Evolutionary conservation across 2,888 invertebrate species (phyloP).

Genomic region (Catocala fraxini): DNA sequence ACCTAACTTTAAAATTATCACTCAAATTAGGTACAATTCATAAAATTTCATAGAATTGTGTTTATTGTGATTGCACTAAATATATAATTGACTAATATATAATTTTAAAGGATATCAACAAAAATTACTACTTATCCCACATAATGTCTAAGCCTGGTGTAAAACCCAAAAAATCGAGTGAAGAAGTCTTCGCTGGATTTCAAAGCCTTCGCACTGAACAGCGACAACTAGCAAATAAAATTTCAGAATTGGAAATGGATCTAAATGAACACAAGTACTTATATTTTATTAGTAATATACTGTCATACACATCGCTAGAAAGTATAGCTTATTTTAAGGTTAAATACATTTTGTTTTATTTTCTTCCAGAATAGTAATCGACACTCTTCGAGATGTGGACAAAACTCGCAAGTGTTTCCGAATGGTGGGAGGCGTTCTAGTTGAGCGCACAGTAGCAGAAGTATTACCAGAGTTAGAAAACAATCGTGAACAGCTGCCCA

Average conservation of each 20-base stretch:
- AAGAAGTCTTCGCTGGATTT: slow-evolving; percentile 95
- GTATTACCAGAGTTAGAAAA: slow-evolving; percentile 94
- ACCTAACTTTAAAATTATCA: too few relatives aligned
- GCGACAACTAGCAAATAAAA: slow-evolving; percentile 94
- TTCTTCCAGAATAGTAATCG: slow-evolving; percentile 94
- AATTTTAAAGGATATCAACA: too few relatives aligned
- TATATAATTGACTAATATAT: too few relatives aligned
- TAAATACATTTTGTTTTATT: slow-evolving; percentile 5
- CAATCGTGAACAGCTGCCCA: slow-evolving; percentile 93
- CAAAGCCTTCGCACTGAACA: slow-evolving; percentile 96
- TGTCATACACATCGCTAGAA: neutral
- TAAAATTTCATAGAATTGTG: neutral
- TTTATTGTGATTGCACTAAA: neutral
- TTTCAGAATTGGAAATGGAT: slow-evolving; percentile 97
- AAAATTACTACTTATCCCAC: neutral
- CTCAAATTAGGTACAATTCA: too few relatives aligned
- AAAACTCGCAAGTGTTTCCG: slow-evolving; percentile 96
- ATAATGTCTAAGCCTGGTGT: slow-evolving; percentile 69
- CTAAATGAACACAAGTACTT: slow-evolving; percentile 98
- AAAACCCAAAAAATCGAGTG: slow-evolving; percentile 88
- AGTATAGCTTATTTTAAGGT: slow-evolving; percentile 6
- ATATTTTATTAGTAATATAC: neutral
- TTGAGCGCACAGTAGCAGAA: slow-evolving; percentile 96
- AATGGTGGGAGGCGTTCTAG: slow-evolving; percentile 97
- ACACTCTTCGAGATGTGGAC: slow-evolving; percentile 95